A percentile compares a stretch with the other conserved stretches of the same genome.
Conservation (phyloP, 2,797 vertebrate species). For the Argya squamiceps region DNA sequence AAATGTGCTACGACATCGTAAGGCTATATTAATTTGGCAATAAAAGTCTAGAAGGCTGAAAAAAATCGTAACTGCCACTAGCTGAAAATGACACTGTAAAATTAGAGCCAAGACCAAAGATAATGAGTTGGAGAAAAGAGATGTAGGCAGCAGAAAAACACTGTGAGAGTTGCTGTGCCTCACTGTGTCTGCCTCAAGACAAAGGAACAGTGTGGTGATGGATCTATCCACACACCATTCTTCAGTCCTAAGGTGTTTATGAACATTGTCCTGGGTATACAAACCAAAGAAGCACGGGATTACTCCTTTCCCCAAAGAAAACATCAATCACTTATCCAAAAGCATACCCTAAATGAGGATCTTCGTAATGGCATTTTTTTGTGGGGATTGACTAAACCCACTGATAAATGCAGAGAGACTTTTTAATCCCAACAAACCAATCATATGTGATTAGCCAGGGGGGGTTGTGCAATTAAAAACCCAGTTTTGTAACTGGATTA, state of each 20-base stretch:
- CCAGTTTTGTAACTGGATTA: background rate
- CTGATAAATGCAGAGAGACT: background rate
- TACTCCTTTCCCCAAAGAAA: background rate
- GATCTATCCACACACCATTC: background rate
- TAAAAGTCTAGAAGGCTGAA: background rate
- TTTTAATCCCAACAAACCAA: background rate
- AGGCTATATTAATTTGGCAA: conserved; percentile 13
- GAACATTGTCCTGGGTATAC: background rate
- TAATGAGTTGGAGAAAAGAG: background rate
- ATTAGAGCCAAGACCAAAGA: background rate
- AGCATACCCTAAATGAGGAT: background rate
- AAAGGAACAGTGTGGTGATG: background rate
- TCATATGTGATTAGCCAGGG: background rate
- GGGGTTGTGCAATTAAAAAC: background rate
- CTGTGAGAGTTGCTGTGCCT: background rate
- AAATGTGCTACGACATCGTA: background rate
- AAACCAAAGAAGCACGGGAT: background rate
- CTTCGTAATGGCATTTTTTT: background rate
- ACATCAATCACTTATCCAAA: background rate
- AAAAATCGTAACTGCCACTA: background rate
- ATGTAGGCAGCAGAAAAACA: background rate
- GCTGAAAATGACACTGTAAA: background rate
- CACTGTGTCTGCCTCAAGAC: background rate
- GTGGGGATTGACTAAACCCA: background rate
- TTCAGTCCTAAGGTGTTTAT: background rate